Evolutionary conservation across 1,140 invertebrate species (phyloP), one percentile per base, ranked within the genome.

Genomic region (Pomacea maculata): DNA sequence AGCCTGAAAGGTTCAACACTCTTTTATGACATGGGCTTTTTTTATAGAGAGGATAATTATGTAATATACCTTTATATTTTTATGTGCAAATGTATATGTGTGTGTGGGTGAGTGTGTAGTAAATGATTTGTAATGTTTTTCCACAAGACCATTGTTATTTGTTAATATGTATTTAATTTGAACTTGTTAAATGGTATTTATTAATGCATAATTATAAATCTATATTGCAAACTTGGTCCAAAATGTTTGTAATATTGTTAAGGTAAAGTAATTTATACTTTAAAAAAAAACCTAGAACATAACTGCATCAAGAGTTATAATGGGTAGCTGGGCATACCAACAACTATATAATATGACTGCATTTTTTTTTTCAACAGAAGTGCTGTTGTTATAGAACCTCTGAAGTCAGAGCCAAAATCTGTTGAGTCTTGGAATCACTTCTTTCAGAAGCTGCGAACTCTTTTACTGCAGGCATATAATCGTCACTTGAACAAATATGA

Each of bases 361-460:
- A 45, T 45, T 80, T 85, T 82, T 89, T 88, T 94, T 84, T 55
- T 29, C 57, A 84, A 21, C 85, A 95, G 97, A 87, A 98, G 97
- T 92, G 94, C 98, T 83, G 96, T 96, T 76, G 94, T 98, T 34
- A 94, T 96, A 86, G 97, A 98, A 92, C 97, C 97, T 57, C 94
- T 95, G 17, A 97, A 96, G 90, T 94, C 95, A 65, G 97, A 98
- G 92, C 95, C 95, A 72, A 94, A 96, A 82, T 95, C 95, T 81
- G 94, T 95, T 17, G 97, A 98, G 88, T 97, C 96, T 73, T 98
- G 97, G 95, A 93, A 96, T 83, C 94, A 94, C 70, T 93, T 99
- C 83, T 93, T 99, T 25, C 93, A 94, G 57, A 94, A 96, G 84
- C 94, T 98, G 82, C 92, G 97, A 29, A 94, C 95, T 86, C 93